These are phyloP conservation scores for Amphipoea oculea DNA, from an alignment of 2,888 invertebrate species.

Conservation along the genomic window DNA sequence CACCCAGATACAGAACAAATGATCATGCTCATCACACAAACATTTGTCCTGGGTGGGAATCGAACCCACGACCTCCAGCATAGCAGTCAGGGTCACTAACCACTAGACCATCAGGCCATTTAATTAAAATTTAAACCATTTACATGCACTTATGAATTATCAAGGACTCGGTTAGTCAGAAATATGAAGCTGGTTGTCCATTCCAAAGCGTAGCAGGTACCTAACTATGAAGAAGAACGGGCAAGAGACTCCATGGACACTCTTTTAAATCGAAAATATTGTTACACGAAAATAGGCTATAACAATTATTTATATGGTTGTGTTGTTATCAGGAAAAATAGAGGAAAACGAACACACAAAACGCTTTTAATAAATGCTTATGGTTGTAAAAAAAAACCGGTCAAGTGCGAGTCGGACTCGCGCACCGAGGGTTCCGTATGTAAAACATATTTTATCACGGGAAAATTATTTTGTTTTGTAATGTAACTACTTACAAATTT, in stretches of 20 bases:
- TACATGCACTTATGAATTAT: not conserved
- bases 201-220: not conserved
- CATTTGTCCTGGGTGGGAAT: too few relatives aligned
- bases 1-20: too few relatives aligned
- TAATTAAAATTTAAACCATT: too few relatives aligned
- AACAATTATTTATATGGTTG: not conserved
- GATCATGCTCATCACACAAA: too few relatives aligned
- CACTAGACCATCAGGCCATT: too few relatives aligned
- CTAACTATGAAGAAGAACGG: not conserved
- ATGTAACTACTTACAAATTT: too few relatives aligned
- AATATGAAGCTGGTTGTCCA: not conserved
- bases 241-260: not conserved
- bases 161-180: not conserved
- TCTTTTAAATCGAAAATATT: not conserved
- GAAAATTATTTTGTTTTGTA: too few relatives aligned
- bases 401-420: too few relatives aligned
- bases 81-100: too few relatives aligned
- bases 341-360: slow-evolving; percentile 2
- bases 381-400: not conserved
- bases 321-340: not conserved
- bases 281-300: not conserved
- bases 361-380: not conserved
- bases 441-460: too few relatives aligned
- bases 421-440: too few relatives aligned
- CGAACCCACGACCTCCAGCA: too few relatives aligned